Evolutionary conservation across 2,888 invertebrate species (phyloP).

Genomic region (Harpalus rubripes): DNA sequence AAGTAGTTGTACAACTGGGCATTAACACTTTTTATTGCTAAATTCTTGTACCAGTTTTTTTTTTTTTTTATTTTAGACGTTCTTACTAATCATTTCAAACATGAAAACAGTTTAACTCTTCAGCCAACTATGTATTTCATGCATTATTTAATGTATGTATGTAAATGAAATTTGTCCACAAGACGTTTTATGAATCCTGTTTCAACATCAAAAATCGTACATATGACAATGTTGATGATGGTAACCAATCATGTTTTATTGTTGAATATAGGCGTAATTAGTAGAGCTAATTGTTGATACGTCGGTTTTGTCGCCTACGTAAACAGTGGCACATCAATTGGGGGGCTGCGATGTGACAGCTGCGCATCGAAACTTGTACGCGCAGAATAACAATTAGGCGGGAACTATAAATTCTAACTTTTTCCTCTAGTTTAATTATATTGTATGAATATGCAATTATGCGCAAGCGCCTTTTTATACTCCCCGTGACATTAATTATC

Average conservation of each 20-base stretch:
- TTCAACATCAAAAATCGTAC: too few species aligned
- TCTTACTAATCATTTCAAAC: too few species aligned
- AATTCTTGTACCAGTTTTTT: too few species aligned
- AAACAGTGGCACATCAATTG: slow-evolving; percentile 24
- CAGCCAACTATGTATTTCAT: too few species aligned
- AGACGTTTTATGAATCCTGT: too few species aligned
- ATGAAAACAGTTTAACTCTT: too few species aligned
- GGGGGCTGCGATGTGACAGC: slow-evolving; percentile 10
- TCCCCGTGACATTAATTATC: slow-evolving; percentile 70
- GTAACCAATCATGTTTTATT: background rate
- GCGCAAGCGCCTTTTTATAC: slow-evolving; percentile 69
- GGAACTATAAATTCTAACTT: slow-evolving; percentile 44
- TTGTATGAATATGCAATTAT: slow-evolving; percentile 71
- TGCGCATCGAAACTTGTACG: slow-evolving; percentile 29
- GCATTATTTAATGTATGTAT: too few species aligned
- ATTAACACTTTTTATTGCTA: too few species aligned
- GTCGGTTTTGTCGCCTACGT: background rate
- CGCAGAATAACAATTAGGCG: slow-evolving; percentile 29
- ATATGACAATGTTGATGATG: too few species aligned
- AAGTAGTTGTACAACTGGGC: too few species aligned
- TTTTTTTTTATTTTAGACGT: too few species aligned
- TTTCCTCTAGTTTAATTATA: slow-evolving; percentile 54
- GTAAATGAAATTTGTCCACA: too few species aligned
- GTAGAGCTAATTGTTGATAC: background rate
- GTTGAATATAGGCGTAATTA: background rate